phyloP scores from a whole-genome alignment of 2,888 invertebrate genomes.

The Eupithecia subumbrata region DNA sequence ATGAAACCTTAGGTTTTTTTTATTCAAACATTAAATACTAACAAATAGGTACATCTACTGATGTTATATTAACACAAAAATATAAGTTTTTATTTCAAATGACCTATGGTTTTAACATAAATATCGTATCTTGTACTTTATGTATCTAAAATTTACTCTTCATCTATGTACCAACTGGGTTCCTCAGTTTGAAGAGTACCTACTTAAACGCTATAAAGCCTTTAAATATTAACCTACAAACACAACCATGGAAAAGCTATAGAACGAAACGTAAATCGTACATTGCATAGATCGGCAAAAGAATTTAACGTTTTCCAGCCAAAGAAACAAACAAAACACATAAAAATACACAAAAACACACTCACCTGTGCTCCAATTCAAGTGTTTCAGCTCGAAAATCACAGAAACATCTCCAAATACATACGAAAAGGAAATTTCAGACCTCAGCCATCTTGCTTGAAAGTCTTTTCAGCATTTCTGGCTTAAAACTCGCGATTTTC shows the following conservation, averaged over 20 bases:
- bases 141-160: neutral
- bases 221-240: neutral
- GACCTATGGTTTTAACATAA: no score
- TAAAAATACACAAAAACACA: constrained; percentile 3
- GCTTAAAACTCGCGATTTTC: neutral
- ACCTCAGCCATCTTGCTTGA: constrained; percentile 4
- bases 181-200: neutral
- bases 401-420: constrained; percentile 10
- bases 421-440: neutral
- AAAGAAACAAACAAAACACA: neutral
- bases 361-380: neutral
- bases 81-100: no score
- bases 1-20: no score
- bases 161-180: neutral
- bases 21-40: no score
- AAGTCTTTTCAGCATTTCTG: neutral
- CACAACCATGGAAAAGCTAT: neutral
- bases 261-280: neutral
- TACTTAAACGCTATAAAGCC: neutral
- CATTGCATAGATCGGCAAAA: neutral
- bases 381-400: constrained; percentile 6
- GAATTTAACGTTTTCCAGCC: neutral
- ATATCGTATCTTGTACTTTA: neutral
- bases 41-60: no score
- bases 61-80: no score